Percentiles rank a stretch among this genome's conserved stretches.
phyloP scores from a whole-genome alignment of 2,888 invertebrate genomes.

The Timema cristinae region DNA sequence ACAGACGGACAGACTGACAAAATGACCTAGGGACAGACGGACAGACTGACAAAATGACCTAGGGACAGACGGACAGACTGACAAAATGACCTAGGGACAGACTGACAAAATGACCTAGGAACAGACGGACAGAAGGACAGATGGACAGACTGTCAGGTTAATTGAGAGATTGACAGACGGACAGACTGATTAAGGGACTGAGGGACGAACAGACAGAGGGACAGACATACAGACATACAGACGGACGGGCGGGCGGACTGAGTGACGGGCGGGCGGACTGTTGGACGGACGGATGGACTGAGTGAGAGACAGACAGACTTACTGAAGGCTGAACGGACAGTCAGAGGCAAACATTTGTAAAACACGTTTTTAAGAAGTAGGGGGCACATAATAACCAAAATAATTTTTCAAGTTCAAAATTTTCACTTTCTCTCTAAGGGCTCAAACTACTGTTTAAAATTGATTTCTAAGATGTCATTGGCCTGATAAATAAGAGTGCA shows the following conservation, averaged over 20 bases:
- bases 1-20: no score
- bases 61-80: not conserved
- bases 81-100: not conserved
- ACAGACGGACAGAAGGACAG: slow-evolving; percentile 7
- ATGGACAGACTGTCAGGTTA: not conserved
- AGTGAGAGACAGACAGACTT: not conserved
- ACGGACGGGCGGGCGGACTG: not conserved
- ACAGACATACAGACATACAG: not conserved
- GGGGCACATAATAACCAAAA: no score
- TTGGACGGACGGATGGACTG: not conserved
- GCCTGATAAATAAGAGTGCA: no score
- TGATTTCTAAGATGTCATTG: no score
- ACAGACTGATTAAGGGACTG: not conserved
- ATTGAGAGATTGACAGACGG: not conserved
- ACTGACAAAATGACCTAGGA: not conserved
- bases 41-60: no score
- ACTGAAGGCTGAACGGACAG: no score
- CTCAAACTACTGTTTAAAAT: no score
- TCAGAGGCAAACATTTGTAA: no score
- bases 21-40: no score
- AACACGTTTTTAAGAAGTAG: no score
- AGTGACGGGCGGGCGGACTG: not conserved
- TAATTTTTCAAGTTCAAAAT: no score
- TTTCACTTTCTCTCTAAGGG: no score
- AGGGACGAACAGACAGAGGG: not conserved